Base-by-base conservation (phyloP, 2,797 vertebrate genomes). In the Bufotes viridis region DNA sequence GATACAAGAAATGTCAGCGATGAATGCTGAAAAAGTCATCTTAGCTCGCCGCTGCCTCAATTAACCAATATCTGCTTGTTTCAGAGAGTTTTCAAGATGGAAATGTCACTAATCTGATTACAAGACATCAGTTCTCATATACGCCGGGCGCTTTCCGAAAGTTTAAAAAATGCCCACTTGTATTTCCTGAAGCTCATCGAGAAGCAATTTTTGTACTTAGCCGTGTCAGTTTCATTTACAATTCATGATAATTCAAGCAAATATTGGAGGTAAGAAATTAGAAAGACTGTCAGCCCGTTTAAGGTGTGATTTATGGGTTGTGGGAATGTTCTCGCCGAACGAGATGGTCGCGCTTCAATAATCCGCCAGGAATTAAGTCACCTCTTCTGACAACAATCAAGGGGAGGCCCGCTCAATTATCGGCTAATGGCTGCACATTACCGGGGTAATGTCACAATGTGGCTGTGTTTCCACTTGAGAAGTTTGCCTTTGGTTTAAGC, bases 51-150 rank as follows among this genome's bases (percentile, higher is more conserved):
- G 29, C 42, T 26, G 81, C 51, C 70, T 70, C 82, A 84, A 84
- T 84, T 88, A 84, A 69, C 63, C 63, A 84, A 72, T 29, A 72
- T 72, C 63, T 74, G 63, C 81, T 78, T 78, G 60, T 79, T 78
- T 79, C 81, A 69, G 81, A 82, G 72, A 42, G 65, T 84, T 61
- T 78, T 84, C 61, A 53, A 74, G 82, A 84, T 74, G 76, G 87
- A 88, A 88, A 88, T 88, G 82, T 84, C 87, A 88, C 87, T 84
- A 84, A 88, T 88, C 82, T 88, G 82, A 88, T 88, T 88, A 88
- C 76, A 53, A 88, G 65, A 80, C 87, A 84, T 88, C 87, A 84
- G 29, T 79, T 78, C 84, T 84, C 78, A 84, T 88, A 72, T 84
- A 58, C 58, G 29, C 53, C 18, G 8, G 57, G 24, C 61, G 57